Percentiles rank a stretch among this genome's conserved stretches.
These are phyloP conservation scores for Gallinago paraguaiae DNA, from an alignment of 2,113 vertebrate species.

Conservation along the genomic window DNA sequence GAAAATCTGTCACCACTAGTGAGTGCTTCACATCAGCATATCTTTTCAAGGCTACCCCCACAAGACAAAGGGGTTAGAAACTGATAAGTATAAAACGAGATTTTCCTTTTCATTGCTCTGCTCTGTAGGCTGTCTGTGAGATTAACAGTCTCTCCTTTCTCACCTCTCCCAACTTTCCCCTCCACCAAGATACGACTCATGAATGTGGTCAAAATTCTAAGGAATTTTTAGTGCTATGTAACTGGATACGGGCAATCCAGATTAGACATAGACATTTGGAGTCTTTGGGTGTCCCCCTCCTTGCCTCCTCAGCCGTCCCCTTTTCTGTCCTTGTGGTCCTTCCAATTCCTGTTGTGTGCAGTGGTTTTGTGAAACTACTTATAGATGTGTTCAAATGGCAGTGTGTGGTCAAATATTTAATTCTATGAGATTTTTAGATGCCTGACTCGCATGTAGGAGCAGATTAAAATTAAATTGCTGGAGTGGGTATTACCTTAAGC, in stretches of 20 bases:
- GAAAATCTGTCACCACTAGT: background rate
- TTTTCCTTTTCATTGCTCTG: background rate
- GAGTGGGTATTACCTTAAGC: background rate
- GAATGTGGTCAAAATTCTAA: background rate
- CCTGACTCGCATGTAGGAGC: rapidly evolving
- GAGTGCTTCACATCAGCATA: background rate
- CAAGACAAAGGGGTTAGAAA: background rate
- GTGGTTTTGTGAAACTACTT: background rate
- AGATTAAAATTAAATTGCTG: background rate
- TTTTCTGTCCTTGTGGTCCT: background rate
- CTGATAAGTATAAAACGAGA: background rate
- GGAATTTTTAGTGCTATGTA: background rate
- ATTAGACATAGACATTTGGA: background rate
- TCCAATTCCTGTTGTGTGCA: background rate
- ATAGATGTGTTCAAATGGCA: background rate
- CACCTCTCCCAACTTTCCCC: background rate
- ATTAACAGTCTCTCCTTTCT: background rate
- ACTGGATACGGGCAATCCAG: background rate
- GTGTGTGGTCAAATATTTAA: background rate
- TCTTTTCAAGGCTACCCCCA: background rate
- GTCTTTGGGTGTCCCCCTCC: background rate
- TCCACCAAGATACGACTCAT: background rate
- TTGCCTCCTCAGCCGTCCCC: background rate
- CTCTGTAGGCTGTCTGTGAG: background rate
- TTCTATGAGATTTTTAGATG: background rate